Conservation (phyloP, 2,113 vertebrate species). For the Ptychochromis oligacanthus region DNA sequence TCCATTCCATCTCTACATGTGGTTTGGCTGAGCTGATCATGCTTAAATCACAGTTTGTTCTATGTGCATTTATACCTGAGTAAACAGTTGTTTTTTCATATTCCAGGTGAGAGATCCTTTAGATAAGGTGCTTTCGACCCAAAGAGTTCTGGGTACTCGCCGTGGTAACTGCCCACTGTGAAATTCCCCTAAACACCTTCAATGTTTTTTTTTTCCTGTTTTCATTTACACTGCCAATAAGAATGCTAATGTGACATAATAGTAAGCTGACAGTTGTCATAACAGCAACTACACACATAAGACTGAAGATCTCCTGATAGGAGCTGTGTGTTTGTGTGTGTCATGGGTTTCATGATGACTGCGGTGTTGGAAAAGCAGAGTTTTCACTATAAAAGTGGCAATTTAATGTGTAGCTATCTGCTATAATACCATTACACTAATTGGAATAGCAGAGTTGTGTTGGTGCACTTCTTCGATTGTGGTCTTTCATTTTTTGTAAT, state of each 20-base stretch:
- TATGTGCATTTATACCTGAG: too few species aligned
- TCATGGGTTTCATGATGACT: background rate
- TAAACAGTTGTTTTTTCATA: background rate
- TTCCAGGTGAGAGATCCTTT: background rate
- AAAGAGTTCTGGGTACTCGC: background rate
- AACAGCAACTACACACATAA: background rate
- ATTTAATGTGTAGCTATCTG: background rate
- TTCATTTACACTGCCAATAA: background rate
- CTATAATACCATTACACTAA: background rate
- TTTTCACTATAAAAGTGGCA: background rate
- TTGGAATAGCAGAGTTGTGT: background rate
- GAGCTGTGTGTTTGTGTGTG: background rate
- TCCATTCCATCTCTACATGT: background rate
- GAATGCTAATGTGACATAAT: constrained; percentile 10
- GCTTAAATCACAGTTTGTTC: too few species aligned
- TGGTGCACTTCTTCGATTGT: background rate
- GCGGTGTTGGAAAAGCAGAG: background rate
- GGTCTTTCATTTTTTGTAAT: background rate
- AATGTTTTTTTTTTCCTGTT: background rate
- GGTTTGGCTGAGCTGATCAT: background rate
- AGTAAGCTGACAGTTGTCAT: background rate
- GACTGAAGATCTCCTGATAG: background rate
- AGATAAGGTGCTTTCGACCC: background rate
- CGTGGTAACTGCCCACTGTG: too few species aligned
- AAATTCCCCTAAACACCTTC: background rate